These are phyloP conservation scores for Plutomurus gul DNA, from an alignment of 1,140 invertebrate species.

Conservation along the genomic window DNA sequence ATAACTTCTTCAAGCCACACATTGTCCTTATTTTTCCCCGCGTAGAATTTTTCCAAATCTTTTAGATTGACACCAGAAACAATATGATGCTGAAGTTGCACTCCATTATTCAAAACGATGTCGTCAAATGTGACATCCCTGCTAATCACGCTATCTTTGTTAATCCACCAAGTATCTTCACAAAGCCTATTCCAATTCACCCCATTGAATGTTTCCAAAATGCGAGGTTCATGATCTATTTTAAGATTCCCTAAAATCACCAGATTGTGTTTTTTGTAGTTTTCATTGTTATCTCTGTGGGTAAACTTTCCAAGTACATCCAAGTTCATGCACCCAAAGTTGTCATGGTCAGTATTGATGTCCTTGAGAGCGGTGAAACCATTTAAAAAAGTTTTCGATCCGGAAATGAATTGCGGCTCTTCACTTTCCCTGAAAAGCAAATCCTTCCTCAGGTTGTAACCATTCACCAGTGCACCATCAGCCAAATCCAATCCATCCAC, in stretches of 20 bases:
- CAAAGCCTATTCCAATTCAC: not conserved
- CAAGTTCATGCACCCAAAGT: not conserved
- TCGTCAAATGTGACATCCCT: not conserved
- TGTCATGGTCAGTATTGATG: not conserved
- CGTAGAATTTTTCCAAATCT: not conserved
- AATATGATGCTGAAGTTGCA: not conserved
- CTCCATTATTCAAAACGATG: not conserved
- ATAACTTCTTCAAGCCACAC: constrained; percentile 3
- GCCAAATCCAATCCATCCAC: not conserved
- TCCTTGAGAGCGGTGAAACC: not conserved
- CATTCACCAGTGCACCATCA: not conserved
- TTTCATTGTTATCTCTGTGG: not conserved
- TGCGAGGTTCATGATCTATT: not conserved
- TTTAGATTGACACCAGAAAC: constrained; percentile 6
- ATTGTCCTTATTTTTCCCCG: constrained; percentile 19
- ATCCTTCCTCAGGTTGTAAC: not conserved
- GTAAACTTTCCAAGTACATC: not conserved
- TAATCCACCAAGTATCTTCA: not conserved
- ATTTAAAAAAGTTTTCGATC: not conserved
- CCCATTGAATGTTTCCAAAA: not conserved
- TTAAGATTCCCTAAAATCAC: not conserved
- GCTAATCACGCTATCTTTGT: not conserved
- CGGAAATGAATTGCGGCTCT: not conserved
- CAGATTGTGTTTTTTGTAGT: not conserved
- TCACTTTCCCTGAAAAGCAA: not conserved